Conservation (phyloP, 2,113 vertebrate species). For the Corynorhinus townsendii region DNA sequence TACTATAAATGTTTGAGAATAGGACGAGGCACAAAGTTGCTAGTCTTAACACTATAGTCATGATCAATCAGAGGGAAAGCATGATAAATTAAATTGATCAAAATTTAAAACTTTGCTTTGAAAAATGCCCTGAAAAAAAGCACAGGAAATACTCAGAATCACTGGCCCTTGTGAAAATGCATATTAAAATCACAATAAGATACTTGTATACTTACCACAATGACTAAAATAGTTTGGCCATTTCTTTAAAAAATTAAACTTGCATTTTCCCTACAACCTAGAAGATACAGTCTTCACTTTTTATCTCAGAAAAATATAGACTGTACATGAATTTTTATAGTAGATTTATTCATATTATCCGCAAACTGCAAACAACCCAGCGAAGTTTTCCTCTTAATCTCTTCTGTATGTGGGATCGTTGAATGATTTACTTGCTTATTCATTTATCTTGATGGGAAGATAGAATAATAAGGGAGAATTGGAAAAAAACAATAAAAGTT, state of each 20-base stretch:
- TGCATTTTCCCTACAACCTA: background rate
- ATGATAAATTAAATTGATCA: background rate
- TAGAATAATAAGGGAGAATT: background rate
- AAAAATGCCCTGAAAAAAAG: background rate
- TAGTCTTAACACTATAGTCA: background rate
- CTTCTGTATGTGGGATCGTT: background rate
- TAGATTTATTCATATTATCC: background rate
- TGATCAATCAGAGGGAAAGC: background rate
- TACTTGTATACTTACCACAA: background rate
- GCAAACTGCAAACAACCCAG: background rate
- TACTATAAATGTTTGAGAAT: background rate
- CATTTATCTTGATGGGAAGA: background rate
- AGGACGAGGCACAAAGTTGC: background rate
- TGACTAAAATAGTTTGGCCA: background rate
- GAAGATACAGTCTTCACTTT: background rate
- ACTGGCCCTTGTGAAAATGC: background rate
- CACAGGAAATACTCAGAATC: background rate
- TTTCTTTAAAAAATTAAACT: background rate
- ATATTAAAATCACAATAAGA: background rate
- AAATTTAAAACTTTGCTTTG: background rate
- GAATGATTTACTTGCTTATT: background rate
- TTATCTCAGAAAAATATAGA: background rate
- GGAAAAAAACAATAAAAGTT: background rate
- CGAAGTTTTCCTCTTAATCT: background rate
- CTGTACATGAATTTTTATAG: background rate